Base-by-base conservation (phyloP, 2,113 vertebrate genomes). In the Mellivora capensis region DNA sequence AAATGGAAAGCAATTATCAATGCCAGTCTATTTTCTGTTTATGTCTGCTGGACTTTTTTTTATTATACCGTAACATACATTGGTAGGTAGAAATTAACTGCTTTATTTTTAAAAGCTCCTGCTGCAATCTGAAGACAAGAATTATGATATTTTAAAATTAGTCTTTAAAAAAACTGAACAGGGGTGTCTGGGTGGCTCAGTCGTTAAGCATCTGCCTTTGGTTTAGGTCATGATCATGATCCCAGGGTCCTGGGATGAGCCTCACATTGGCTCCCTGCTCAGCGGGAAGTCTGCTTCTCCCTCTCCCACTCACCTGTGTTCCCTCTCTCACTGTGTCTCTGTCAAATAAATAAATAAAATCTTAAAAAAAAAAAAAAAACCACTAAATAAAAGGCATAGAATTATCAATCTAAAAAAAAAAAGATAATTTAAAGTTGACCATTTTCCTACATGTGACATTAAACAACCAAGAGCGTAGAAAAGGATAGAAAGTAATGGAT, bases 371-470 rank as follows among this genome's bases (percentile, higher is more conserved):
- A 62, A 39, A 44, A 76, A 29, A 4, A 52, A 52, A 1, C 4
- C 49, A 17, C 39, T 74, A 13, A 44, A 74, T 27, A 27, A 44
- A 29, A 76, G 72, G 72, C 25, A 44, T 29, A 44, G 72, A 44
- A 44, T 44, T 44, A 44, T 29, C 42, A 44, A 42, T 29, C 72
- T 76, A 44, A 76, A 29, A 74, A 69, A 74, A 69, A 74, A 76
- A 44, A 29, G 49, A 29, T 49, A 49, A 17, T 34, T 34, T 67
- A 47, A 91, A 84, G 15, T 62, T 91, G 82, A 94, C 34, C 29
- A 49, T 81, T 96, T 96, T 91, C 52, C n/a, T 97, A 94, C 54
- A 57, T 18, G 17, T 88, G 29, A 94, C 52, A 83, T 42, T 93
- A 83, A 97, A 87, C 21, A 86, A 93, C 34, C 12, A 69, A 90